Conservation (phyloP, 2,113 vertebrate species). For the Clarias macrocephalus region DNA sequence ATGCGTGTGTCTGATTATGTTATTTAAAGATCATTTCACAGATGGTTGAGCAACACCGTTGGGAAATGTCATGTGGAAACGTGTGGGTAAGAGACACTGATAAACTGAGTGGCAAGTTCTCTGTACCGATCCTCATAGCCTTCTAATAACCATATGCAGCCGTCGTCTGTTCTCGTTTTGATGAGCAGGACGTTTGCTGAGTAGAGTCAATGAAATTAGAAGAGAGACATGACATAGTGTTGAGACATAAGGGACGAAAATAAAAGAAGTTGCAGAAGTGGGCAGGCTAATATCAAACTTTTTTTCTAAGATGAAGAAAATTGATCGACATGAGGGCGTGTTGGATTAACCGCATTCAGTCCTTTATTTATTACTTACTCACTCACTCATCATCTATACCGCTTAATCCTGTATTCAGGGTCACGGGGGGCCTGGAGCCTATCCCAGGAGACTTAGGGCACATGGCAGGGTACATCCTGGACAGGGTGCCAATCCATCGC, state of each 20-base stretch:
- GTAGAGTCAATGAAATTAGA: not conserved
- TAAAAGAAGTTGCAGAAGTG: not conserved
- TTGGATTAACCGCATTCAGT: not conserved
- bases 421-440: no score
- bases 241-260: not conserved
- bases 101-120: not conserved
- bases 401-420: no score
- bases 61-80: not conserved
- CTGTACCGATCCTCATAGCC: not conserved
- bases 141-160: conserved; percentile 3
- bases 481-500: no score
- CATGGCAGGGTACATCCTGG: no score
- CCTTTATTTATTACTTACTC: no score
- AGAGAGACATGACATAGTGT: no score
- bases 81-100: not conserved
- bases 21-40: conserved; percentile 7
- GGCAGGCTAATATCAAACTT: not conserved
- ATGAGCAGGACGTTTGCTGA: not conserved
- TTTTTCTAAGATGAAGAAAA: not conserved
- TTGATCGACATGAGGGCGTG: not conserved
- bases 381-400: no score
- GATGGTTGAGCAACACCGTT: not conserved
- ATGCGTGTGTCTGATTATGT: conserved; percentile 3
- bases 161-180: not conserved
- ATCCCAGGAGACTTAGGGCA: no score